These are phyloP conservation scores for Propsilocerus akamusi DNA, from an alignment of 1,140 invertebrate genomes.

Conservation along the genomic window DNA sequence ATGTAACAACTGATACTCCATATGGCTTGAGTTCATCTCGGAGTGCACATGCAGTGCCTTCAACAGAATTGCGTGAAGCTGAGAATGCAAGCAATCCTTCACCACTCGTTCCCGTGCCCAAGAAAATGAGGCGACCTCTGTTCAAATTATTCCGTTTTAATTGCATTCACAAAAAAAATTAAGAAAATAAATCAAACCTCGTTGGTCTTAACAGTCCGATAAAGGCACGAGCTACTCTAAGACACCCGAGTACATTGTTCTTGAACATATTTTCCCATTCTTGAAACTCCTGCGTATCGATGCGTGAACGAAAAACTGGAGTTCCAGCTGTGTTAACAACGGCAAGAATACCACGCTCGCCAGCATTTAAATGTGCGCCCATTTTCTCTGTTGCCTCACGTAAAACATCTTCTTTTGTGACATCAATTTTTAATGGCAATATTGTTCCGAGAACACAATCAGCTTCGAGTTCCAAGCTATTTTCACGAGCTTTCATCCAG, in stretches of 20 bases:
- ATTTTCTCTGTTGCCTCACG: conserved; percentile 57
- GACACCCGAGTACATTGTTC: conserved; percentile 53
- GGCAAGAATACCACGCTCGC: conserved; percentile 64
- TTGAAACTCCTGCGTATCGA: conserved; percentile 47
- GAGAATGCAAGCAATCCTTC: conserved; percentile 43
- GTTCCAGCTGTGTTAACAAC: conserved; percentile 63
- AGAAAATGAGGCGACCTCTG: conserved; percentile 37
- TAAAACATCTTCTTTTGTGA: conserved; percentile 58
- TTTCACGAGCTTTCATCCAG: conserved; percentile 39
- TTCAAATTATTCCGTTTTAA: not conserved
- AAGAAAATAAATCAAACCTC: not conserved
- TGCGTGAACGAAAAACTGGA: conserved; percentile 40
- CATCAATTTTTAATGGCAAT: conserved; percentile 51
- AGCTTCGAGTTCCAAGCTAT: conserved; percentile 23
- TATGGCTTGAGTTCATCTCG: conserved; percentile 42
- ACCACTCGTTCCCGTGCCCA: conserved; percentile 27
- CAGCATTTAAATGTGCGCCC: conserved; percentile 57
- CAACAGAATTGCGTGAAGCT: conserved; percentile 46
- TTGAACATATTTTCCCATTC: conserved; percentile 61
- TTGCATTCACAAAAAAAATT: not conserved
- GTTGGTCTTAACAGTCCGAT: conserved; percentile 38
- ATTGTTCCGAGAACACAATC: conserved; percentile 27
- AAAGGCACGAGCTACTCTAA: conserved; percentile 53
- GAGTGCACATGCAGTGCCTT: conserved; percentile 50
- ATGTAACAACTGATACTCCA: conserved; percentile 51